Conservation (phyloP, 2,113 vertebrate genomes). For the Miniopterus natalensis region DNA sequence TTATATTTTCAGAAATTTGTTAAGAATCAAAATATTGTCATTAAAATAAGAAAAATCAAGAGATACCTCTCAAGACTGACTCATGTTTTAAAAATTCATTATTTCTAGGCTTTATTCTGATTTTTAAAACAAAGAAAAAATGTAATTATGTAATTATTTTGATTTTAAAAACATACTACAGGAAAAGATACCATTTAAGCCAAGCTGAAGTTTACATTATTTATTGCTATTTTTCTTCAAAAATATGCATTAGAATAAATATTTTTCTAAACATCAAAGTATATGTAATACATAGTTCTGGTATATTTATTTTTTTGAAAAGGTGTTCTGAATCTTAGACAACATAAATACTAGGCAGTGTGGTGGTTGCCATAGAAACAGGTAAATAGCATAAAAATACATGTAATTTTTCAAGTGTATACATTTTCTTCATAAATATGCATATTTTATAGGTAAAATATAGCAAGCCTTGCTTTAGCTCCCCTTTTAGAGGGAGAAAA, state of each 20-base stretch:
- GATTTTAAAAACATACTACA: constrained; percentile 65
- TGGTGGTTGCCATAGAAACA: constrained; percentile 79
- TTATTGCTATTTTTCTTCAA: constrained; percentile 75
- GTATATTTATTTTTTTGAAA: constrained; percentile 80
- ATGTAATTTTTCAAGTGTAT: constrained; percentile 76
- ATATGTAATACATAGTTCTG: constrained; percentile 69
- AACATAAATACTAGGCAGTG: constrained; percentile 83
- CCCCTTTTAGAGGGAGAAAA: constrained; percentile 50
- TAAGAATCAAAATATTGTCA: constrained; percentile 57
- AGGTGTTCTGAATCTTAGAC: constrained; percentile 76
- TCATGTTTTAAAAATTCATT: constrained; percentile 58
- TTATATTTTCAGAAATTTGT: constrained; percentile 53
- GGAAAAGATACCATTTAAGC: constrained; percentile 67
- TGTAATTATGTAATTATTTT: constrained; percentile 70
- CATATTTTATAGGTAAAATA: constrained; percentile 76
- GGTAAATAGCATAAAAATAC: constrained; percentile 80
- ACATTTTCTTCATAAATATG: constrained; percentile 76
- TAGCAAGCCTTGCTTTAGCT: constrained; percentile 55
- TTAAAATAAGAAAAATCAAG: constrained; percentile 48
- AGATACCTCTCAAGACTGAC: constrained; percentile 55
- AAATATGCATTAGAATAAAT: constrained; percentile 77
- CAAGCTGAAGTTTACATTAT: constrained; percentile 68
- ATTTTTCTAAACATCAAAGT: constrained; percentile 78
- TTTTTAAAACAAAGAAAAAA: constrained; percentile 2
- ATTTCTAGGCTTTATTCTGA: constrained; percentile 42